A percentile compares a stretch with the other conserved stretches of the same genome.
phyloP scores from a whole-genome alignment of 2,113 vertebrate species.

The Gasterosteus aculeatus region DNA sequence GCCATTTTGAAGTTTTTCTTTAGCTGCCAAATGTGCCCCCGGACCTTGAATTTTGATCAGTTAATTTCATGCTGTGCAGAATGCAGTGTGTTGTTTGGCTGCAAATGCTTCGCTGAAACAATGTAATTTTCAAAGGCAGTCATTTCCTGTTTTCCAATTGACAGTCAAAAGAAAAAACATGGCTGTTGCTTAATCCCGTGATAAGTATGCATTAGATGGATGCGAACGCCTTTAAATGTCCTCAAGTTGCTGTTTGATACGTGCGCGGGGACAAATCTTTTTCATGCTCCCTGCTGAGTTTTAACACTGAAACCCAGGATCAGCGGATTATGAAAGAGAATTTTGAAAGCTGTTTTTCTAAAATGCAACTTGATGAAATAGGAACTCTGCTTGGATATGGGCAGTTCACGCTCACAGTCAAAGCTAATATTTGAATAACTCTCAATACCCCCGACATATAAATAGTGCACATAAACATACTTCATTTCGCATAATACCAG shows the following conservation, averaged over 20 bases:
- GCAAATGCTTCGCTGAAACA: conserved; percentile 62
- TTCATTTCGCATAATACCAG: conserved; percentile 48
- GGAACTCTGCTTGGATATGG: conserved; percentile 33
- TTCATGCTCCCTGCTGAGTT: conserved; percentile 43
- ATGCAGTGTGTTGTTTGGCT: conserved; percentile 62
- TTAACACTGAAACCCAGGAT: conserved; percentile 53
- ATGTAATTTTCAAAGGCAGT: conserved; percentile 69
- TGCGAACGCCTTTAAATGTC: conserved; percentile 61
- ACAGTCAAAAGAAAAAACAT: conserved; percentile 54
- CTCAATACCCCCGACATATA: conserved; percentile 20
- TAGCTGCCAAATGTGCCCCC: conserved; percentile 63
- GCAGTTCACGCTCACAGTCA: conserved; percentile 21
- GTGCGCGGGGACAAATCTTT: conserved; percentile 41
- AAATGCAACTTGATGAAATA: conserved; percentile 53
- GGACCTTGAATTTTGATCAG: conserved; percentile 76
- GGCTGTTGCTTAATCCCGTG: conserved; percentile 63
- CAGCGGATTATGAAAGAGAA: conserved; percentile 53
- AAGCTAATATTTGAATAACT: conserved; percentile 44
- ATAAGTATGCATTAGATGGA: conserved; percentile 65
- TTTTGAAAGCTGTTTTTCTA: conserved; percentile 48
- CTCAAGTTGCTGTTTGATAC: conserved; percentile 65
- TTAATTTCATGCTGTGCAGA: conserved; percentile 74
- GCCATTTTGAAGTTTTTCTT: conserved; percentile 72
- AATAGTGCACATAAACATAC: conserved; percentile 49
- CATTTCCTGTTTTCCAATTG: conserved; percentile 65